Evolutionary conservation across 2,888 invertebrate genomes (phyloP), one percentile per base, ranked within the genome.

Genomic region (Habroteleia sp.): DNA sequence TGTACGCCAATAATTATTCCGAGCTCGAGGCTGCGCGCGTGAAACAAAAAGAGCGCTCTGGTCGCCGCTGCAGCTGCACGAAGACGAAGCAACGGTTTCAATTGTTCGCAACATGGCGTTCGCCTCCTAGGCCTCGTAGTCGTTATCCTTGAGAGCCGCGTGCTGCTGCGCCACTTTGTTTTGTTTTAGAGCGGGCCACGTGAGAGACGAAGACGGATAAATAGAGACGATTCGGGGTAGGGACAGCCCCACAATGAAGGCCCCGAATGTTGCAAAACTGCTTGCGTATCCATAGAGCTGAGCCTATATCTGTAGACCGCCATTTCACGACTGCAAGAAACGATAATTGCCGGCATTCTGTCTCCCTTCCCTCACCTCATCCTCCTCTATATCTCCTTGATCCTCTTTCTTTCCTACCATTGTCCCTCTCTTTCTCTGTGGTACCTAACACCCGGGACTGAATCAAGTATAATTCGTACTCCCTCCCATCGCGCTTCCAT

Each of bases 61-160:
- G 41, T 17, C 25, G 35, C 20, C 7, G 60, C 44, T 79, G 82
- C 84, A 82, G 82, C 84, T 82, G 83, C 83, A 80, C 76, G 65
- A 63, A 69, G 76, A 77, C 48, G 68, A 62, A 52, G 83, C 85
- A 84, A 83, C 84, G 84, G 84, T 84, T 86, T 86, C 86, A 87
- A 87, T 87, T 86, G 86, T 86, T 83, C 81, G 82, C 83, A 86
- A 82, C 82, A 86, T 85, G 86, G 85, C 85, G 81, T 78, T 79
- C 78, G 78, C 66, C 80, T 80, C 75, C 78, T 83, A 80, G 81
- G 79, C 80, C 80, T 80, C 82, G 81, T 84, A 87, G 84, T 87
- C 82, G 87, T 87, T 87, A 85, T 87, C 87, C 87, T 87, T 87
- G 87, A 87, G 77, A 82, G 77, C 76, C 81, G 81, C 81, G 81